phyloP scores from a whole-genome alignment of 2,888 invertebrate genomes.

The Stenodema calcarata region DNA sequence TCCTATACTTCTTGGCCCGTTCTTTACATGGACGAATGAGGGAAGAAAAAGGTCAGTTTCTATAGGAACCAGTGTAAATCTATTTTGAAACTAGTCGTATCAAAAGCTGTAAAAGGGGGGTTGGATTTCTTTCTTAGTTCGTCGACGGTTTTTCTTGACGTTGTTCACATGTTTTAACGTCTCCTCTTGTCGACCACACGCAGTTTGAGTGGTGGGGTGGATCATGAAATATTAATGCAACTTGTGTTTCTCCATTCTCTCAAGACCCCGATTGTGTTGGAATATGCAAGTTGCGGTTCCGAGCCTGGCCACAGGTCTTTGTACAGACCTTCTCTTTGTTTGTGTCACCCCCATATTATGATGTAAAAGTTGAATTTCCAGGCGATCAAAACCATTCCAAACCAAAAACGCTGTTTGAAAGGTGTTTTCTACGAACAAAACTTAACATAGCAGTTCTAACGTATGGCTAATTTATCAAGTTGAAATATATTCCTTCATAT shows the following conservation, averaged over 20 bases:
- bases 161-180: background rate
- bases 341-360: background rate
- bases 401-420: too few relatives aligned
- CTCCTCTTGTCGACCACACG: constrained; percentile 10
- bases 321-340: background rate
- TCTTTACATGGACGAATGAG: background rate
- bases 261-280: background rate
- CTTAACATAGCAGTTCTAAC: too few relatives aligned
- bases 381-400: too few relatives aligned
- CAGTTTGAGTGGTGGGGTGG: background rate
- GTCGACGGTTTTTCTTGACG: background rate
- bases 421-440: too few relatives aligned
- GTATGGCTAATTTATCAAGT: too few relatives aligned
- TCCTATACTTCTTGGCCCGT: background rate
- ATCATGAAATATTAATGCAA: constrained; percentile 28
- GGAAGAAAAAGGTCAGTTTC: background rate
- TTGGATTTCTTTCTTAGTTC: background rate
- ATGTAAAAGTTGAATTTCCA: too few relatives aligned
- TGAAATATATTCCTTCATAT: too few relatives aligned
- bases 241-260: constrained; percentile 15
- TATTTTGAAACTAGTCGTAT: background rate
- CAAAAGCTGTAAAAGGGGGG: constrained; percentile 1
- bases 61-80: background rate
- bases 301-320: background rate
- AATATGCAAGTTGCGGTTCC: background rate